Percentiles rank a stretch among this genome's conserved stretches.
Evolutionary conservation across 2,797 vertebrate genomes (phyloP).

Genomic region (Sebastes baramenuke): DNA sequence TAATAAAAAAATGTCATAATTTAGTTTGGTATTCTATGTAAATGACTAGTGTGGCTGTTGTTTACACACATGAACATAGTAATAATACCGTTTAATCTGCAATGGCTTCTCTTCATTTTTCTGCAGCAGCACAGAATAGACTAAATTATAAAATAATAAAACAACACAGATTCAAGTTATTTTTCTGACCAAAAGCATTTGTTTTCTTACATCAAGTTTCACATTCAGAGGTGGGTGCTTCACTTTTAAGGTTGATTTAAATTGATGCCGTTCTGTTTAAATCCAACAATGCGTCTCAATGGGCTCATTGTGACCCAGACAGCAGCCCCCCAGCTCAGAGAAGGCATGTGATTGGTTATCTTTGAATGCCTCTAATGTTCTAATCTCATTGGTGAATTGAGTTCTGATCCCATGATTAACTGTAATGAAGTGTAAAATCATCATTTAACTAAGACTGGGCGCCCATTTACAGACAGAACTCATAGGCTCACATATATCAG

Average conservation of each 20-base stretch:
- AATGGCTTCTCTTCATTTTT: not conserved
- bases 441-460: not conserved
- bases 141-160: not conserved
- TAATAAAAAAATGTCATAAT: not conserved
- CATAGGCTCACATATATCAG: not conserved
- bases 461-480: not conserved
- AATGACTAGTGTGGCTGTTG: not conserved
- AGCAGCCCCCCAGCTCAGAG: constrained; percentile 43
- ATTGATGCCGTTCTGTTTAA: constrained; percentile 41
- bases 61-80: not conserved
- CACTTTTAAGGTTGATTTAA: constrained; percentile 26
- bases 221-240: not conserved
- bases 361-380: constrained; percentile 57
- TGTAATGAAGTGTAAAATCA: constrained; percentile 57
- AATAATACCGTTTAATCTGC: not conserved
- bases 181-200: not conserved
- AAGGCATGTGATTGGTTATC: constrained; percentile 64
- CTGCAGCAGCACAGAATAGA: not conserved
- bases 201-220: not conserved
- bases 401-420: constrained; percentile 65
- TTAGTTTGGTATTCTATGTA: not conserved
- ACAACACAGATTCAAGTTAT: not conserved
- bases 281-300: constrained; percentile 52
- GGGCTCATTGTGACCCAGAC: constrained; percentile 52
- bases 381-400: constrained; percentile 60